A percentile compares a stretch with the other conserved stretches of the same genome.
phyloP scores from a whole-genome alignment of 2,888 invertebrate species.

The Mechanitis messenoides region DNA sequence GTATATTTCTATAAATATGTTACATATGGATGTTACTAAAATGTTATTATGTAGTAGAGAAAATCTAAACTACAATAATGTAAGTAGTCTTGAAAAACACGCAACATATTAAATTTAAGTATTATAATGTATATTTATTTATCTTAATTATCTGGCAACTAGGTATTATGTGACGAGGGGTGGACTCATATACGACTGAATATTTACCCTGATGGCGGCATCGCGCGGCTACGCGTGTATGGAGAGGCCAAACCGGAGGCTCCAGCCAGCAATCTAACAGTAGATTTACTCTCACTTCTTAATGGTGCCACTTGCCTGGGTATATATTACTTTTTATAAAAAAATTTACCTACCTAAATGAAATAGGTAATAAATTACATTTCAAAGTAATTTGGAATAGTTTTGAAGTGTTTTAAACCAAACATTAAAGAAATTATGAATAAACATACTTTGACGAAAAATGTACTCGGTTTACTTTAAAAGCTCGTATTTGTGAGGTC shows the following conservation, averaged over 20 bases:
- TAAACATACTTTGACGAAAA: too few species aligned
- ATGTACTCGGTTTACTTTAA: neutral
- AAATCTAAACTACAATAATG: too few species aligned
- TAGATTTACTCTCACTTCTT: slow-evolving; percentile 72
- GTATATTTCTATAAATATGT: slow-evolving; percentile 35
- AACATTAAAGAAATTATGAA: too few species aligned
- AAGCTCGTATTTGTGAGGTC: slow-evolving; percentile 13
- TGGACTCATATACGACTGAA: slow-evolving; percentile 79
- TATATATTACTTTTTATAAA: slow-evolving; percentile 25
- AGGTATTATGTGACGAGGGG: slow-evolving; percentile 66
- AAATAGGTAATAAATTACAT: too few species aligned
- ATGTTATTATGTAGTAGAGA: too few species aligned
- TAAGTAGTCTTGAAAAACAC: too few species aligned
- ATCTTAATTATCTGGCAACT: neutral
- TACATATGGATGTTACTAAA: too few species aligned
- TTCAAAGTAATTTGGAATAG: too few species aligned
- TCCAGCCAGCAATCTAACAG: slow-evolving; percentile 51
- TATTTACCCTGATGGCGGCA: slow-evolving; percentile 80
- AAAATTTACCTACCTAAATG: too few species aligned
- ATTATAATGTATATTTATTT: neutral
- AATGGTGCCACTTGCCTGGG: slow-evolving; percentile 76
- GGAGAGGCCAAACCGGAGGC: slow-evolving; percentile 68
- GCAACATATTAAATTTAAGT: too few species aligned
- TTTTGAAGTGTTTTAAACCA: too few species aligned
- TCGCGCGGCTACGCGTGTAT: slow-evolving; percentile 77